Evolutionary conservation across 1,140 invertebrate species (phyloP).

Genomic region (Popillia japonica): DNA sequence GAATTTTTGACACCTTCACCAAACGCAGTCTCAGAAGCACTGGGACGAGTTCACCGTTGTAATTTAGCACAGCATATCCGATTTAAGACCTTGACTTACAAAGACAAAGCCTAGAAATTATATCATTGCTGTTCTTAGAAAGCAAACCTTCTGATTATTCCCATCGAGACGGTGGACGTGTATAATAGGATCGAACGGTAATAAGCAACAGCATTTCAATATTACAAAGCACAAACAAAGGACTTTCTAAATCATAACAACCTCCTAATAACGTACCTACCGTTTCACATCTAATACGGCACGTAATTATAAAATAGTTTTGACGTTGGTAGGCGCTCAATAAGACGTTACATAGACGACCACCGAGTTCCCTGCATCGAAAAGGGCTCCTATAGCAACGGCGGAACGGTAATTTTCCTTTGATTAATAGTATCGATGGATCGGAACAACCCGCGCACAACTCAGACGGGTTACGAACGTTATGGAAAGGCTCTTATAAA

Average conservation of each 20-base stretch:
- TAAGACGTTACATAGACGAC: conserved; percentile 18
- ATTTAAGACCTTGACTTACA: background rate
- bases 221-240: background rate
- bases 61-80: too few species aligned
- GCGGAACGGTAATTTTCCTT: conserved; percentile 32
- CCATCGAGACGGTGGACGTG: background rate
- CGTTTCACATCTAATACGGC: conserved; percentile 18
- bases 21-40: too few species aligned
- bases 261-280: conserved; percentile 25
- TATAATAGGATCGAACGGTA: background rate
- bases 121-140: background rate
- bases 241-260: background rate
- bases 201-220: conserved; percentile 11
- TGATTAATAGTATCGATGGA: conserved; percentile 39
- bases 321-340: background rate
- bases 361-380: background rate
- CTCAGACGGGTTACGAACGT: background rate
- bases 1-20: too few species aligned
- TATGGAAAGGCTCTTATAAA: background rate
- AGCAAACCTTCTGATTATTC: background rate
- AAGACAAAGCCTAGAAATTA: background rate
- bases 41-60: too few species aligned
- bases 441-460: background rate
- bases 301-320: conserved; percentile 33
- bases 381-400: background rate